These are phyloP conservation scores for Aratinga solstitialis DNA, from an alignment of 2,797 vertebrate species.

Conservation along the genomic window DNA sequence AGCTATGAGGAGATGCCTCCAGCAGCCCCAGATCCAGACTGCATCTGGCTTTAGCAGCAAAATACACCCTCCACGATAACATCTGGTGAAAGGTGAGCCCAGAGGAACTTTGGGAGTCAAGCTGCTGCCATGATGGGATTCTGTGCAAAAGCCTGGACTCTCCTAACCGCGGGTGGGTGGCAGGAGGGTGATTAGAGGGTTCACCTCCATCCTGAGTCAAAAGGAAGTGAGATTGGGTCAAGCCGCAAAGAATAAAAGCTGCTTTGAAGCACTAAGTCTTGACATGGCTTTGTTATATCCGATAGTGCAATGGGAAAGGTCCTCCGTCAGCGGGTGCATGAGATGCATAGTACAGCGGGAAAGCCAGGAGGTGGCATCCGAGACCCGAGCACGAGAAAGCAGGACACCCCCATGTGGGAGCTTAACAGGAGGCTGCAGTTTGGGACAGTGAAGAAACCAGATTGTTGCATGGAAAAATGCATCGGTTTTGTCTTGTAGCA, in stretches of 20 bases:
- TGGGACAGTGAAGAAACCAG: neutral
- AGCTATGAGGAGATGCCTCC: neutral
- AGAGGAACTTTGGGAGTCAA: neutral
- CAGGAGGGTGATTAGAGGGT: neutral
- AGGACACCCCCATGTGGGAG: neutral
- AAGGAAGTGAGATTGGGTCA: fast-evolving
- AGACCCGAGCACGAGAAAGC: neutral
- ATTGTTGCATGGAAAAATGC: neutral
- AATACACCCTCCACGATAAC: neutral
- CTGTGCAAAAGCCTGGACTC: neutral
- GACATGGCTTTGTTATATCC: fast-evolving
- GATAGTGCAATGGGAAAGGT: fast-evolving
- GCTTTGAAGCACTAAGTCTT: neutral
- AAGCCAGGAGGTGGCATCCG: conserved; percentile 52
- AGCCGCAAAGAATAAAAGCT: neutral
- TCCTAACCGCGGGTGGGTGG: fast-evolving
- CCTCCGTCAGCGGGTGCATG: fast-evolving
- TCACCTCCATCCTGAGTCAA: neutral
- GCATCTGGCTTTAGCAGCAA: neutral
- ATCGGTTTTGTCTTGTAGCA: neutral
- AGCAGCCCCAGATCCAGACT: neutral
- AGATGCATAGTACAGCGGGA: neutral
- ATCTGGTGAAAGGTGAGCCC: neutral
- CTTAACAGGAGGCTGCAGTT: neutral
- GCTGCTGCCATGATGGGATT: neutral